These are phyloP conservation scores for Eriosoma lanigerum DNA, from an alignment of 1,140 invertebrate species.

Conservation along the genomic window DNA sequence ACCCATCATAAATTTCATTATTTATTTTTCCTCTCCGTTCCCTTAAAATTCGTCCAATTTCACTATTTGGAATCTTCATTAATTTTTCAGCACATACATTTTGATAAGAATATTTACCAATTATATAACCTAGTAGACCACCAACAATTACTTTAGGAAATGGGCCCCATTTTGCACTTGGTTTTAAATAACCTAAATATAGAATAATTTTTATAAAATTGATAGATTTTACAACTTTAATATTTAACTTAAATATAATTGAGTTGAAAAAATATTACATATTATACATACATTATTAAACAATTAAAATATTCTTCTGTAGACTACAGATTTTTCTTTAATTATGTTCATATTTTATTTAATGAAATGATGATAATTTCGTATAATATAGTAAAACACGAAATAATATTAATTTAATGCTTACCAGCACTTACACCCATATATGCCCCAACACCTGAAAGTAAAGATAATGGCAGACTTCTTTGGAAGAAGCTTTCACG, in stretches of 20 bases:
- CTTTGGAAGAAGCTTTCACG: constrained; percentile 71
- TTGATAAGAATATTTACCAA: constrained; percentile 77
- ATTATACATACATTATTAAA: no score
- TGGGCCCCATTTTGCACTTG: constrained; percentile 66
- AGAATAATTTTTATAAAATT: constrained; percentile 9
- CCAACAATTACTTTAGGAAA: constrained; percentile 68
- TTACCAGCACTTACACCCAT: constrained; percentile 65
- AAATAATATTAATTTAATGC: no score
- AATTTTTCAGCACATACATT: constrained; percentile 72
- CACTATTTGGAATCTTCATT: constrained; percentile 69
- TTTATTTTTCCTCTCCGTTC: constrained; percentile 53
- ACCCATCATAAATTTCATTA: constrained; percentile 58
- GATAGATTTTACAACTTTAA: no score
- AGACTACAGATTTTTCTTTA: no score
- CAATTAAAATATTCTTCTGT: no score
- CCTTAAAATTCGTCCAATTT: constrained; percentile 53
- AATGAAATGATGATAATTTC: no score
- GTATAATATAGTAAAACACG: no score
- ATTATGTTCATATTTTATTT: no score
- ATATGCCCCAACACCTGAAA: constrained; percentile 64
- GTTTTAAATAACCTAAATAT: constrained; percentile 61
- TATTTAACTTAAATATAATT: no score
- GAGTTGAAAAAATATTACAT: no score
- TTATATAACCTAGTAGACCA: constrained; percentile 70
- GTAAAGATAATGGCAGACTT: constrained; percentile 66